These are phyloP conservation scores for Tokudaia muenninki DNA, from an alignment of 2,797 vertebrate genomes.

Conservation along the genomic window DNA sequence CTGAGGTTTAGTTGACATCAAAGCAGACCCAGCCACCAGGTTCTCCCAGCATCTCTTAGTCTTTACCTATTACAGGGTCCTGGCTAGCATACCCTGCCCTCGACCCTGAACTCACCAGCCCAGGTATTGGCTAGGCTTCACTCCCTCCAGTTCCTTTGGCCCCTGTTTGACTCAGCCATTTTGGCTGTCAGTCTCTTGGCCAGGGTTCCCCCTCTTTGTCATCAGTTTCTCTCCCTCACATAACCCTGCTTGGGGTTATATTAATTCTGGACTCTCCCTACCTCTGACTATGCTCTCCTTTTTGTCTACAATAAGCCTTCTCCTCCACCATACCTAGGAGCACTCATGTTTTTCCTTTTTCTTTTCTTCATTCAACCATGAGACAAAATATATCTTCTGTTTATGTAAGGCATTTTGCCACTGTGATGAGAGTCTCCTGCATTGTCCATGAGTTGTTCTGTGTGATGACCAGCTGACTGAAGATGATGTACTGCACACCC, in stretches of 20 bases:
- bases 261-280: background rate
- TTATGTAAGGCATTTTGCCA: background rate
- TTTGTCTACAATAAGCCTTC: background rate
- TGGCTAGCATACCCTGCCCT: background rate
- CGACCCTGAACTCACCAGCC: background rate
- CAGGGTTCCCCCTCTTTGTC: background rate
- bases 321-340: background rate
- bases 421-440: background rate
- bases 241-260: background rate
- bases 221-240: background rate
- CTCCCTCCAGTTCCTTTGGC: background rate
- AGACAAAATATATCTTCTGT: background rate
- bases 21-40: background rate
- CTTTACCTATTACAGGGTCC: background rate
- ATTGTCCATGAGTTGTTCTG: conserved; percentile 11
- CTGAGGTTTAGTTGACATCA: background rate
- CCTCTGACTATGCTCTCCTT: background rate
- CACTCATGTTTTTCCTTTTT: background rate
- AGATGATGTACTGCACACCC: background rate
- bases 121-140: background rate
- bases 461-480: background rate
- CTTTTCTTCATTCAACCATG: background rate
- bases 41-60: background rate
- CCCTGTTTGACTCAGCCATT: background rate
- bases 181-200: background rate